Percentiles rank a stretch among this genome's conserved stretches.
phyloP scores from a whole-genome alignment of 2,888 invertebrate genomes.

The Euspilapteryx auroguttella region DNA sequence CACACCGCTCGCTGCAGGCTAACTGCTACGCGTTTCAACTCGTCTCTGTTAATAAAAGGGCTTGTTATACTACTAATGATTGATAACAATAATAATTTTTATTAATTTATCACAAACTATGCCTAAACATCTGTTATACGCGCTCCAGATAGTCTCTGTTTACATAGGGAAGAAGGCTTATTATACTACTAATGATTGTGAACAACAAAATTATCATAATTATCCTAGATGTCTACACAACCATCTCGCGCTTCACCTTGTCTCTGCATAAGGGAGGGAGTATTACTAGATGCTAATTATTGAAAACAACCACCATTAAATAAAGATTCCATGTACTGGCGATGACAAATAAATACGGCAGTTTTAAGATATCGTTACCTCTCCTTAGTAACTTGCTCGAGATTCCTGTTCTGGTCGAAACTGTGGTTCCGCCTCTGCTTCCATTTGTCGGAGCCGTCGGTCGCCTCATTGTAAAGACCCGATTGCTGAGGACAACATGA shows the following conservation, averaged over 20 bases:
- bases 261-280: too few relatives aligned
- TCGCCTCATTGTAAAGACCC: conserved; percentile 37
- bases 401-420: conserved; percentile 54
- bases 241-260: too few relatives aligned
- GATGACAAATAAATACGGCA: not conserved
- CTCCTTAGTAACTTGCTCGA: conserved; percentile 62
- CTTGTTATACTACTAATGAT: not conserved
- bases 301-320: not conserved
- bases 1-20: conserved; percentile 67
- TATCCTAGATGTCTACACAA: too few relatives aligned
- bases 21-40: conserved; percentile 65
- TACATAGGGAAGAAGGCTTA: too few relatives aligned
- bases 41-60: conserved; percentile 53
- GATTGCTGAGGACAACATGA: conserved; percentile 25
- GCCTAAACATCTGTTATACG: too few relatives aligned
- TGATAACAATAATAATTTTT: not conserved
- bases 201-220: too few relatives aligned
- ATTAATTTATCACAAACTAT: not conserved
- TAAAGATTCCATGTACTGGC: not conserved
- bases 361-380: conserved; percentile 32
- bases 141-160: too few relatives aligned
- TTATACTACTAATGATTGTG: too few relatives aligned
- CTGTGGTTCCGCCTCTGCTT: conserved; percentile 40
- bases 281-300: too few relatives aligned
- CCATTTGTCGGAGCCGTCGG: conserved; percentile 41